Conservation (phyloP, 92 coral and sea anemone genomes). For the Plumapathes pennacea region DNA sequence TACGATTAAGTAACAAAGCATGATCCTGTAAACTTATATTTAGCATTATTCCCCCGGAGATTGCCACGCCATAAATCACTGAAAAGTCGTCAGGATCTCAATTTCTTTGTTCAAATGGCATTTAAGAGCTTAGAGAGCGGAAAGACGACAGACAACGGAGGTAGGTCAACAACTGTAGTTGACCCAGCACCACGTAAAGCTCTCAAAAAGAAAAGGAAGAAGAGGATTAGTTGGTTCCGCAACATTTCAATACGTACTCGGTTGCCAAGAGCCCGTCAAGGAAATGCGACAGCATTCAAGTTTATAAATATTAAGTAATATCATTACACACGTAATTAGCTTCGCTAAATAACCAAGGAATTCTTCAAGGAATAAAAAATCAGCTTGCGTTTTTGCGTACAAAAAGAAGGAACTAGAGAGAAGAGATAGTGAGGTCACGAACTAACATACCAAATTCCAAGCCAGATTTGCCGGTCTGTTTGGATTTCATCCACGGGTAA, state of each 20-base stretch:
- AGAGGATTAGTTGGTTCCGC: too few relatives aligned
- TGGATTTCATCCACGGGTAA: conserved; percentile 98
- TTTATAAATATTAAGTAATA: too few relatives aligned
- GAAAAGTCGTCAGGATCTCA: too few relatives aligned
- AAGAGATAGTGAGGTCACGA: conserved; percentile 11
- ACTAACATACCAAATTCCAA: conserved; percentile 59
- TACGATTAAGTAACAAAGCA: conserved; percentile 9
- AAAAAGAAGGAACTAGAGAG: conserved; percentile 16
- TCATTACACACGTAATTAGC: too few relatives aligned
- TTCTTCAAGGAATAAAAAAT: conserved; percentile 5
- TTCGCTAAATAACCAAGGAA: conserved; percentile 1
- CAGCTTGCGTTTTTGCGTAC: conserved; percentile 7
- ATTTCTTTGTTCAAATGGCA: too few relatives aligned
- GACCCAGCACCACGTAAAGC: too few relatives aligned
- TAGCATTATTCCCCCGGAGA: conserved; percentile 2
- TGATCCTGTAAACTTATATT: conserved; percentile 10
- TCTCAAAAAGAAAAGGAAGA: too few relatives aligned
- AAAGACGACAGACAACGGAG: conserved; percentile 11
- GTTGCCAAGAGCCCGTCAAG: conserved; percentile 12
- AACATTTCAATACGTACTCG: too few relatives aligned
- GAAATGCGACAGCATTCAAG: too few relatives aligned
- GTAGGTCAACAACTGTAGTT: too few relatives aligned
- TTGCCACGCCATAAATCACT: conserved; percentile 34
- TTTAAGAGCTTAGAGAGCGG: conserved; percentile 25
- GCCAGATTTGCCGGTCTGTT: conserved; percentile 73